Percentiles rank a stretch among this genome's conserved stretches.
These are phyloP conservation scores for Lepidiolamprologus cunningtoni DNA, from an alignment of 2,113 vertebrate genomes.

Conservation along the genomic window DNA sequence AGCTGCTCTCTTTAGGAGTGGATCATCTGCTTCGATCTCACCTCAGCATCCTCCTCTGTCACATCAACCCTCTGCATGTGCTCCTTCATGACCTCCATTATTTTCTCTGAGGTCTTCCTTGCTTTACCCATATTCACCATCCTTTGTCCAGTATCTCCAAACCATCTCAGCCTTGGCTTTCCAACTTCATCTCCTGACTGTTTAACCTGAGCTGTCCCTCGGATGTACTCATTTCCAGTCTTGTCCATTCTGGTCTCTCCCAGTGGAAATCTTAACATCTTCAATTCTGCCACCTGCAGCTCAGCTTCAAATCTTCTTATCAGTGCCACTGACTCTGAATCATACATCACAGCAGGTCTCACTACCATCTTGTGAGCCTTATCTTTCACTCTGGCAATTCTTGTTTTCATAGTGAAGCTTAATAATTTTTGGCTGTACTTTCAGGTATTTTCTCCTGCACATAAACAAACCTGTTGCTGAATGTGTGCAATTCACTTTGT, in stretches of 20 bases:
- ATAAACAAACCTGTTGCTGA: background rate
- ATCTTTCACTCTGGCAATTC: background rate
- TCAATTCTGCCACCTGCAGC: background rate
- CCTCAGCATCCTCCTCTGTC: background rate
- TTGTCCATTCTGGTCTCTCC: background rate
- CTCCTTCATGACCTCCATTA: background rate
- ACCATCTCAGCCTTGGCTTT: background rate
- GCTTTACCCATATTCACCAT: background rate
- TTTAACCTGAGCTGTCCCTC: background rate
- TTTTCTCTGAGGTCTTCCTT: background rate
- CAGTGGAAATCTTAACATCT: background rate
- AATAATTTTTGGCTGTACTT: background rate
- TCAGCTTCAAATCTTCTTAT: background rate
- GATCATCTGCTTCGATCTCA: background rate
- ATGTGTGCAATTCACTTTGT: background rate
- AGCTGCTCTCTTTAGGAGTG: background rate
- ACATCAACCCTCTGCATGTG: background rate
- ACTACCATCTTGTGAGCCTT: background rate
- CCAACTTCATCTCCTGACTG: accelerated
- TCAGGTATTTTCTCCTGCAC: background rate
- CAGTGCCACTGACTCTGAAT: background rate
- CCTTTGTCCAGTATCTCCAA: background rate
- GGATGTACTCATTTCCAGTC: background rate
- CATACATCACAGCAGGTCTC: background rate
- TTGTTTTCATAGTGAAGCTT: background rate